Evolutionary conservation across 2,888 invertebrate genomes (phyloP).

Genomic region (Caprella mutica): DNA sequence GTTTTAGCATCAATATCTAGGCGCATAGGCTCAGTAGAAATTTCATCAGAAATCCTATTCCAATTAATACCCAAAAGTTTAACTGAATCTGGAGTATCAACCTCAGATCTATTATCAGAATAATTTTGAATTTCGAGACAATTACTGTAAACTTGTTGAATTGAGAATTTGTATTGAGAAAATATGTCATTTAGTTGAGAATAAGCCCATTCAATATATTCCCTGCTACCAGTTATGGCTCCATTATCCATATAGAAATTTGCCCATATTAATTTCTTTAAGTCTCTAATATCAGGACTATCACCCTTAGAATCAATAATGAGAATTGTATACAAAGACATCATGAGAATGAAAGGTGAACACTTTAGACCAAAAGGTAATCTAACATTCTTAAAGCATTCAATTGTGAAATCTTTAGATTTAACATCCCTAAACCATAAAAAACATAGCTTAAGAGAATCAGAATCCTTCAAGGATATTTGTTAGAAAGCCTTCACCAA

Average conservation of each 20-base stretch:
- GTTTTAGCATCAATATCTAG: background rate
- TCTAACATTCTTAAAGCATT: background rate
- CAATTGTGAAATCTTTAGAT: background rate
- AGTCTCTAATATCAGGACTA: background rate
- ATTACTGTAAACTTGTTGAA: background rate
- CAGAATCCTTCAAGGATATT: background rate
- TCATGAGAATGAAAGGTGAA: background rate
- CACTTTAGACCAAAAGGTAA: constrained; percentile 6
- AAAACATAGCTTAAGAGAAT: background rate
- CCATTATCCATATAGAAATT: constrained; percentile 7
- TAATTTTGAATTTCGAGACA: too few species aligned
- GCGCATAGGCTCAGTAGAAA: background rate
- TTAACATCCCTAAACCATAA: background rate
- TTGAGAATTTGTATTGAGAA: background rate
- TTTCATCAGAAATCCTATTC: background rate
- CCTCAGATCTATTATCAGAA: too few species aligned
- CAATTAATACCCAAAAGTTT: background rate
- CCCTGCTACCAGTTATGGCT: background rate
- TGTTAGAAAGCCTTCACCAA: background rate
- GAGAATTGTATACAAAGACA: constrained; percentile 1
- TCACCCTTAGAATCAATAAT: background rate
- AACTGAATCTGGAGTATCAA: too few species aligned
- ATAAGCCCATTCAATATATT: background rate
- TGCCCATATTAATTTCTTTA: background rate
- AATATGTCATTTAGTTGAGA: background rate